These are phyloP conservation scores for Melipona bicolor DNA, from an alignment of 2,888 invertebrate genomes.

Conservation along the genomic window DNA sequence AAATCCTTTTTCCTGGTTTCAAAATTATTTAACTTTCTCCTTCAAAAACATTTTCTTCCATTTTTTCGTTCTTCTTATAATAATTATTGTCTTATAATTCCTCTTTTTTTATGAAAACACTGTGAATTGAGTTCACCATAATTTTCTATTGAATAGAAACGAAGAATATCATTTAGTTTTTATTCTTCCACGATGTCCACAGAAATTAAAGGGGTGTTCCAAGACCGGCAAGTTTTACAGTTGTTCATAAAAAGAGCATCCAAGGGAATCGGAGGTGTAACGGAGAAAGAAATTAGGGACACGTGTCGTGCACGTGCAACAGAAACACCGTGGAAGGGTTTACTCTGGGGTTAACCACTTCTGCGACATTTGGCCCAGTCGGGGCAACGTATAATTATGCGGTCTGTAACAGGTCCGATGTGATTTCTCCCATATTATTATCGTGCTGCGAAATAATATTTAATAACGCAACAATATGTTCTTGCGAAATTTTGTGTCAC, in stretches of 20 bases:
- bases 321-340: slow-evolving; percentile 65
- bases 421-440: slow-evolving; percentile 63
- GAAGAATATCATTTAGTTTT: no score
- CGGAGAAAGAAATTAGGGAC: slow-evolving; percentile 70
- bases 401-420: slow-evolving; percentile 63
- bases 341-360: slow-evolving; percentile 76
- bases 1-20: not conserved
- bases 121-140: no score
- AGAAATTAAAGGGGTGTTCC: not conserved
- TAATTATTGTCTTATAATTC: no score
- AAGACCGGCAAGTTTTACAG: not conserved
- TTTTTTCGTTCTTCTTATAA: no score
- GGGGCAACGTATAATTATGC: slow-evolving; percentile 77
- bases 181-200: not conserved
- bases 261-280: slow-evolving; percentile 57
- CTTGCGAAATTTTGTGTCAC: not conserved
- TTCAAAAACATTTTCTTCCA: not conserved
- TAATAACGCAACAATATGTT: slow-evolving; percentile 60
- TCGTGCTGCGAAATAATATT: slow-evolving; percentile 38
- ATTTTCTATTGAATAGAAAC: not conserved
- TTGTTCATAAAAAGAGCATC: slow-evolving; percentile 46
- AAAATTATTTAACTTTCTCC: not conserved
- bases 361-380: slow-evolving; percentile 78
- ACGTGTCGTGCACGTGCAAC: slow-evolving; percentile 79
- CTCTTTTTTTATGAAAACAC: no score